These are phyloP conservation scores for Antechinus flavipes DNA, from an alignment of 2,113 vertebrate species.

Conservation along the genomic window DNA sequence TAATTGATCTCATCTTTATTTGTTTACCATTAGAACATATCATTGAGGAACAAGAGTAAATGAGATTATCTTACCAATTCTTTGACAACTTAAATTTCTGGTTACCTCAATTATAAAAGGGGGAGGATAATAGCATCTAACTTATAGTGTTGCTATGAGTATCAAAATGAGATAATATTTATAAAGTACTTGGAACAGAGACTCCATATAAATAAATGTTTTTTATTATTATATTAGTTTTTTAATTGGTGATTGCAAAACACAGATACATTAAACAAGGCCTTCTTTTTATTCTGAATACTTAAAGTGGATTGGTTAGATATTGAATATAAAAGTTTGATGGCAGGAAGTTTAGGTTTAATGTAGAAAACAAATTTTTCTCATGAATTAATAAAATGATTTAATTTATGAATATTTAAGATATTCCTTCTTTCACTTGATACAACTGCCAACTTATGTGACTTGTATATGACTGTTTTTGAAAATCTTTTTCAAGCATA, in stretches of 20 bases:
- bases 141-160: not conserved
- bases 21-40: not conserved
- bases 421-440: not conserved
- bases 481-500: not conserved
- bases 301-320: not conserved
- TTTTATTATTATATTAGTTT: not conserved
- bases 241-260: not conserved
- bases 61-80: not conserved
- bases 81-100: not conserved
- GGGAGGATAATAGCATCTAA: not conserved
- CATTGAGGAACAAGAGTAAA: not conserved
- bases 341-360: not conserved
- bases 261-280: not conserved
- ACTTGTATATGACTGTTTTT: not conserved
- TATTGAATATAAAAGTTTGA: not conserved
- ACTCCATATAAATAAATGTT: not conserved
- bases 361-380: not conserved
- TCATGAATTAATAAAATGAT: not conserved
- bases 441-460: not conserved
- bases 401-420: not conserved
- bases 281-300: not conserved
- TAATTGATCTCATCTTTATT: not conserved
- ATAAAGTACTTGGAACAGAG: not conserved
- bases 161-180: not conserved
- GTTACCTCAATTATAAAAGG: not conserved